Evolutionary conservation across 2,113 vertebrate genomes (phyloP), one percentile per base, ranked within the genome.

Genomic region (Marcusenius ussheri): DNA sequence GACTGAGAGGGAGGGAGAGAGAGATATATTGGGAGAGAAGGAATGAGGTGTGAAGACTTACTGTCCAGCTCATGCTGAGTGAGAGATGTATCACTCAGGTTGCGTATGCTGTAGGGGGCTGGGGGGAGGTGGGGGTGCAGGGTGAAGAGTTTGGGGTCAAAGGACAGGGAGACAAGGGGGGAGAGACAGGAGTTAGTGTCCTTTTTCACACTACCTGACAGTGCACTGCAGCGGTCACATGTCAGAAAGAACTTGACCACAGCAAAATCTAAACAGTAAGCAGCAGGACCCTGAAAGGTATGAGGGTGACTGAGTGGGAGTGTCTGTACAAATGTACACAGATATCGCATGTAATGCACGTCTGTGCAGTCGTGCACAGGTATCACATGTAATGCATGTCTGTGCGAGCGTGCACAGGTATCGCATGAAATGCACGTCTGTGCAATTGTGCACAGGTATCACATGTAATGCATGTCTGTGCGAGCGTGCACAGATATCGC

Each of bases 1-100:
- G 19, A 83, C 3, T 86, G 17, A 50, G 24, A 77, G 17, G 31
- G 66, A 70, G 90, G 51, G 90, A 89, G 90, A 86, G 31, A 0
- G 77, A 17, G 88, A 87, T 6, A 21, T 21, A 21, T 21, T 56
- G 74, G 90, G 88, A 89, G 83, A 91, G 92, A 85, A 0, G 83
- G 3, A 84, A 8, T 47, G 24, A 84, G 11, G 51, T 19, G 39
- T 58, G 24, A 90, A 70, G 47, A 97, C 96, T 97, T 96, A 97
- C 96, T 97, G 94, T 97, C 95, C 93, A 97, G 95, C 91, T 97
- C 95, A 27, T 97, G 97, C 91, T 97, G 96, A 15, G 96, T 97
- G 94, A 97, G 96, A 92, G 95, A 92, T 84, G 96, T 95, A 90
- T 96, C 96, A 90, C 94, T 97, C 94, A 97, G 95, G 95, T 97